These are phyloP conservation scores for Oceanites oceanicus DNA, from an alignment of 2,113 vertebrate genomes.

Conservation along the genomic window DNA sequence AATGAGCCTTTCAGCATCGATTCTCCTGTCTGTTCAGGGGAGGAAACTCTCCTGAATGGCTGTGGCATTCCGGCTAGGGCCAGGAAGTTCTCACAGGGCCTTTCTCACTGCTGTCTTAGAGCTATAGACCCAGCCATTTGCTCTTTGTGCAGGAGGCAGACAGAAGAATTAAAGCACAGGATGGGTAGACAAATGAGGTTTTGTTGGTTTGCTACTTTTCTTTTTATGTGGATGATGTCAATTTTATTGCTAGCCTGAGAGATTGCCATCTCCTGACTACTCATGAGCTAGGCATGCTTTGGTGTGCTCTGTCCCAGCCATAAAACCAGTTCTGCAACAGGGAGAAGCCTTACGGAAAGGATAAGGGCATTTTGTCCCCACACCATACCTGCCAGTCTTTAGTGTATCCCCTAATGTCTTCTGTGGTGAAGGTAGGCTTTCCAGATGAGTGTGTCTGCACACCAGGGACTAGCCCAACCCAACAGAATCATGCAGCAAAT, in stretches of 20 bases:
- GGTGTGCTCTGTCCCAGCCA: neutral
- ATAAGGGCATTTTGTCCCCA: neutral
- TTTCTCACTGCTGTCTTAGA: neutral
- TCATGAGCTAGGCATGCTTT: neutral
- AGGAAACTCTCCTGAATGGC: neutral
- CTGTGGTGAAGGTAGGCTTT: neutral
- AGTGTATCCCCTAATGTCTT: neutral
- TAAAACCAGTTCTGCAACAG: neutral
- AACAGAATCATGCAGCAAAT: neutral
- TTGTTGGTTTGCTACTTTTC: neutral
- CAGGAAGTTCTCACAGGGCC: neutral
- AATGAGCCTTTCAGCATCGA: neutral
- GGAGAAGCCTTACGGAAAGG: neutral
- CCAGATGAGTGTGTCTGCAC: neutral
- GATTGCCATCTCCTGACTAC: neutral
- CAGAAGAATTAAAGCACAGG: neutral
- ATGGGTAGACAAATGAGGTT: neutral
- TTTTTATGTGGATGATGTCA: neutral
- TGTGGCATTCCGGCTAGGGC: neutral
- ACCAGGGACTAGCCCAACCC: neutral
- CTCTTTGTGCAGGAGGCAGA: neutral
- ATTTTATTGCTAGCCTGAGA: neutral
- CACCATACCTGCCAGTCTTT: neutral
- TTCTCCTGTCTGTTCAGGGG: neutral
- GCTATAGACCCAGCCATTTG: neutral